A percentile compares a stretch with the other conserved stretches of the same genome.
Evolutionary conservation across 2,113 vertebrate genomes (phyloP).

Genomic region (Sminthopsis crassicaudata): DNA sequence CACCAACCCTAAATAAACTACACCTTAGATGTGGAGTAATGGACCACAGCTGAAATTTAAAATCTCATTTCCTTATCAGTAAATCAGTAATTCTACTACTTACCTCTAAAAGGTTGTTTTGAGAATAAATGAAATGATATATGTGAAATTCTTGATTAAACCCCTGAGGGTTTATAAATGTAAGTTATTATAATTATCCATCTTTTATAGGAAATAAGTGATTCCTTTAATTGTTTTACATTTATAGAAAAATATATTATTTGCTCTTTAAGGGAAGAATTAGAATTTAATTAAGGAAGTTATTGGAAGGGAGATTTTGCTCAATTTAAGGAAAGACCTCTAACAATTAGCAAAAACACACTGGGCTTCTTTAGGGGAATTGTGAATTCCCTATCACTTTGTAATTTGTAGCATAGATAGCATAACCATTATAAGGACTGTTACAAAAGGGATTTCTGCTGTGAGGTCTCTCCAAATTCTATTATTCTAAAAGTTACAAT

Average conservation of each 20-base stretch:
- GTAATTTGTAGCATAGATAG: background rate
- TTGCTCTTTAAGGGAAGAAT: background rate
- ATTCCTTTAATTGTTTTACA: background rate
- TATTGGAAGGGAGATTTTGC: background rate
- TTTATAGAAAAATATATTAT: background rate
- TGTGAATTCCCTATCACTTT: background rate
- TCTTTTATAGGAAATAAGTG: background rate
- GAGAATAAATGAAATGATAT: background rate
- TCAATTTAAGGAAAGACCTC: background rate
- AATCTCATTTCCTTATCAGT: background rate
- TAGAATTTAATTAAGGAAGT: background rate
- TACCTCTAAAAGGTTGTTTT: background rate
- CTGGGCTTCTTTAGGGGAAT: background rate
- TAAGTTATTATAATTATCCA: background rate
- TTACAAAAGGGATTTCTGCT: no score
- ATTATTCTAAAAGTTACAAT: background rate
- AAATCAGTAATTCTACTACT: background rate
- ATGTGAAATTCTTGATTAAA: background rate
- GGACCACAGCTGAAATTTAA: background rate
- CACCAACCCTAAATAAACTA: background rate
- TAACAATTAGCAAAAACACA: background rate
- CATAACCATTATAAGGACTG: background rate
- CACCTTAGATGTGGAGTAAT: background rate
- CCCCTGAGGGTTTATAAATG: background rate
- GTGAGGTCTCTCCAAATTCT: background rate